A percentile compares a stretch with the other conserved stretches of the same genome.
phyloP scores from a whole-genome alignment of 2,797 vertebrate genomes.

The Pyrrhura leucotis region DNA sequence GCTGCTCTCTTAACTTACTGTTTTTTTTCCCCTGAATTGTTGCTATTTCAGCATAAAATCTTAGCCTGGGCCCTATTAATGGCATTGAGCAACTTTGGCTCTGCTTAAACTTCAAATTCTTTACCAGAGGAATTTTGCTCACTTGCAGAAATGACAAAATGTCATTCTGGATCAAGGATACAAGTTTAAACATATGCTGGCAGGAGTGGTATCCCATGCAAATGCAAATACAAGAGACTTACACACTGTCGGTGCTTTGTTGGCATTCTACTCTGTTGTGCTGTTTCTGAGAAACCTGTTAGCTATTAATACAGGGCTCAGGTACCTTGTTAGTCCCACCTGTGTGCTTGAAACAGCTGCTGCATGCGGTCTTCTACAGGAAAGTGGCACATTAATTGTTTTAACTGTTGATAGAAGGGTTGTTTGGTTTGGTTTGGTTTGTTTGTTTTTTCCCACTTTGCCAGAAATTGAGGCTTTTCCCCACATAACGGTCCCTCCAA shows the following conservation, averaged over 20 bases:
- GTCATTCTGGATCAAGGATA: neutral
- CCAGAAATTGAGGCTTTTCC: neutral
- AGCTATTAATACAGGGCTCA: neutral
- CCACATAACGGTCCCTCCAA: neutral
- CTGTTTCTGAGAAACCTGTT: neutral
- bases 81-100: slow-evolving; percentile 17
- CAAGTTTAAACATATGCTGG: neutral
- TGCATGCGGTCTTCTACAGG: neutral
- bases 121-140: slow-evolving; percentile 11
- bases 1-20: neutral
- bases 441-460: neutral
- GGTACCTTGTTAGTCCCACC: neutral
- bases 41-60: slow-evolving; percentile 23
- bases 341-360: neutral
- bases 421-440: neutral
- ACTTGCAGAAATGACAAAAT: slow-evolving; percentile 32
- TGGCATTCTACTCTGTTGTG: neutral
- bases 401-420: neutral
- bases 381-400: neutral
- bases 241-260: neutral
- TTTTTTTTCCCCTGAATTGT: neutral
- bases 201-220: accelerated
- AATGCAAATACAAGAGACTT: neutral
- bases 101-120: slow-evolving; percentile 17
- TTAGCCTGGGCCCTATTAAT: neutral